These are phyloP conservation scores for Ommatoiulus sabulosus DNA, from an alignment of 2,888 invertebrate genomes.

Conservation along the genomic window DNA sequence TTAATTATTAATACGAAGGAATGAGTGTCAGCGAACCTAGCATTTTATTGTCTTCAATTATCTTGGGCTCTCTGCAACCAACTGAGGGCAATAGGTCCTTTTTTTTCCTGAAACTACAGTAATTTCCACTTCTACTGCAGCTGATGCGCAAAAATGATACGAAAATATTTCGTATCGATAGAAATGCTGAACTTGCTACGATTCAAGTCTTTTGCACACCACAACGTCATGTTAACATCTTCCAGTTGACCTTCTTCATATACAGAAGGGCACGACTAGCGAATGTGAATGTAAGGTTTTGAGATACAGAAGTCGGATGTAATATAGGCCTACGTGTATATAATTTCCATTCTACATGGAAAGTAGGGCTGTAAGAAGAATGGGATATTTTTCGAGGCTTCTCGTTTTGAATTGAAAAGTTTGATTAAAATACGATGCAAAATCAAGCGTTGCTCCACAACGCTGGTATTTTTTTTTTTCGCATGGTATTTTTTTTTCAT, in stretches of 20 bases:
- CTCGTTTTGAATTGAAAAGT: conserved; percentile 31
- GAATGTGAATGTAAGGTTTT: conserved; percentile 10
- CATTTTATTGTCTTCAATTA: not conserved
- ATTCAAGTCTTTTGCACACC: not conserved
- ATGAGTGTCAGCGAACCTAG: not conserved
- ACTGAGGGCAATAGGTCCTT: not conserved
- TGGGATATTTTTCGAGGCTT: not conserved
- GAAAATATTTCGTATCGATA: not conserved
- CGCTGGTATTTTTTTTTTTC: not conserved
- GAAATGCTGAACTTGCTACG: not conserved
- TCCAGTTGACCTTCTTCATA: conserved; percentile 3
- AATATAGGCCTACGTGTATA: not conserved
- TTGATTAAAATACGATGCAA: conserved; percentile 19
- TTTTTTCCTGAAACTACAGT: not conserved
- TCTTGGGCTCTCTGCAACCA: not conserved
- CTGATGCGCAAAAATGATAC: not conserved
- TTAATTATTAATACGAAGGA: conserved; percentile 19
- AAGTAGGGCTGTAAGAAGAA: conserved; percentile 15
- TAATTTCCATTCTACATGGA: conserved; percentile 25
- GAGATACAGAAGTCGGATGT: not conserved
- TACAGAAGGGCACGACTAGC: not conserved
- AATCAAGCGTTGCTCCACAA: conserved; percentile 18
- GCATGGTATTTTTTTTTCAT: not conserved
- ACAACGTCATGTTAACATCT: not conserved
- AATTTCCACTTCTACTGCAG: not conserved